Evolutionary conservation across 2,888 invertebrate species (phyloP), one percentile per base, ranked within the genome.

Genomic region (Acanthosepion esculentum): DNA sequence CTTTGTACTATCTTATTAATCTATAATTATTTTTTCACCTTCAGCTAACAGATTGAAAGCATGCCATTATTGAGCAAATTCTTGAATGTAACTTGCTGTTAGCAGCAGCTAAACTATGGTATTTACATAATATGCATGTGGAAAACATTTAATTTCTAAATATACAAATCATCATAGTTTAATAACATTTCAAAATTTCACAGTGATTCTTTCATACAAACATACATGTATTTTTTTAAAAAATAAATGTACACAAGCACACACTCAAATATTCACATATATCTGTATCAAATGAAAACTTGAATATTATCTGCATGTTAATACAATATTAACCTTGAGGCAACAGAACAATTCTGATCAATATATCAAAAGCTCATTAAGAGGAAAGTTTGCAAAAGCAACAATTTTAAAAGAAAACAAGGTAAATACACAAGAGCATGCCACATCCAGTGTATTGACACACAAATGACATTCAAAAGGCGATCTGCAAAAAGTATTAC

Each of bases 361-460:
- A 93, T 48, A 93, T 93, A 93, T 93, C 93, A 93, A 93, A 93
- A 93, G 93, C 93, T 93, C 93, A 93, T 93, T 48, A 93, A 93
- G 93, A 93, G 93, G 93, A 93, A 93, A 93, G 93, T 93, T 93
- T 93, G 93, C 93, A 93, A 93, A 93, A 93, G 48, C 93, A 93
- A 48, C 93, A 93, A 53, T n/a, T 93, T 93, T 93, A 48, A 93
- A 93, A 78, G n/a, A 78, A n/a, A 78, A 50, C 48, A 53, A 53
- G 93, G 93, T 93, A 93, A 93, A 93, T n/a, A 93, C 26, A 93
- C 53, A 53, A 53, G 93, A 93, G 53, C 93, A 93, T 93, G 93
- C 93, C 53, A 93, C 93, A 93, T 93, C 48, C 93, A 50, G 48
- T 53, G 50, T 92, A 53, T 93, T 78, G 78, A 78, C 93, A 93